These are phyloP conservation scores for Alviniconcha strummeri DNA, from an alignment of 2,888 invertebrate genomes.

Conservation along the genomic window DNA sequence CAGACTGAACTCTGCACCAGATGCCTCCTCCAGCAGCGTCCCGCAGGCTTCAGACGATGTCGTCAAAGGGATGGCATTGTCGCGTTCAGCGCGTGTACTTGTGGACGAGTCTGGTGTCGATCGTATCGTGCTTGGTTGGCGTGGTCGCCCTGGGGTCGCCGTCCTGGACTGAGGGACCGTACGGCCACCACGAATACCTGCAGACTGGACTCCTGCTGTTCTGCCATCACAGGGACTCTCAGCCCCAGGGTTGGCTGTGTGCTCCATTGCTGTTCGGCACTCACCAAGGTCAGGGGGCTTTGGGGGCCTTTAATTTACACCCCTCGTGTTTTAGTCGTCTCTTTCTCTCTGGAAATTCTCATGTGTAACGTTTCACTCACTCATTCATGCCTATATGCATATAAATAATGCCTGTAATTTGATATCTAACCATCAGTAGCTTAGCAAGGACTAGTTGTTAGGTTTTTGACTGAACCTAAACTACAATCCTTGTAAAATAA, in stretches of 20 bases:
- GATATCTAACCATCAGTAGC: too few relatives aligned
- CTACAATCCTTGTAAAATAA: too few relatives aligned
- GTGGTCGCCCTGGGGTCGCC: conserved; percentile 24
- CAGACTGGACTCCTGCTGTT: conserved; percentile 25
- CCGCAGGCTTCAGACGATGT: neutral
- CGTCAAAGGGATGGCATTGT: neutral
- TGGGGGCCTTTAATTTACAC: too few relatives aligned
- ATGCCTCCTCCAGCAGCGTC: too few relatives aligned
- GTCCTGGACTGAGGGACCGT: conserved; percentile 19
- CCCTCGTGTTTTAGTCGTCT: too few relatives aligned
- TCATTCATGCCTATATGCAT: too few relatives aligned
- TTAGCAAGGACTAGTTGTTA: too few relatives aligned
- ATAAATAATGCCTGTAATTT: too few relatives aligned
- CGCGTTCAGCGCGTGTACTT: conserved; percentile 13
- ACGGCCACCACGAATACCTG: conserved; percentile 19
- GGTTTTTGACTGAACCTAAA: too few relatives aligned
- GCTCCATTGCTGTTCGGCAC: conserved; percentile 14
- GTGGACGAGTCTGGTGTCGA: conserved; percentile 17
- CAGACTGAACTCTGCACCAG: too few relatives aligned
- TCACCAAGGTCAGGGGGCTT: neutral
- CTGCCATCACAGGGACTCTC: conserved; percentile 25
- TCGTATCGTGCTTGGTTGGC: conserved; percentile 16
- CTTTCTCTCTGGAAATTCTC: neutral
- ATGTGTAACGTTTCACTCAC: neutral
- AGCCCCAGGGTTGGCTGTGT: neutral